These are phyloP conservation scores for Psylliodes chrysocephalus DNA, from an alignment of 2,888 invertebrate genomes.

Conservation along the genomic window DNA sequence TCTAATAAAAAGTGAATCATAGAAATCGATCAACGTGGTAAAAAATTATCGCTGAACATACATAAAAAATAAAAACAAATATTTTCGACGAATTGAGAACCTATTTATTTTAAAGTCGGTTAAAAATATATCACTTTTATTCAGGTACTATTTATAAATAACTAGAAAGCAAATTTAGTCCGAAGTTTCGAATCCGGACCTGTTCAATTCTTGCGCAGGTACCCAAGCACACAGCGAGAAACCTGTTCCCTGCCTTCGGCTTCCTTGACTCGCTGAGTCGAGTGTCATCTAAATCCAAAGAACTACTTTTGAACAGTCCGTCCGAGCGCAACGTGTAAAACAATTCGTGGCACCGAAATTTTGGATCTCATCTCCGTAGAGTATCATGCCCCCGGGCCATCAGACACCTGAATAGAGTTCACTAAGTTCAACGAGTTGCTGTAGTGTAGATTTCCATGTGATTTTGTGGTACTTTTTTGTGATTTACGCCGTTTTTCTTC, in stretches of 20 bases:
- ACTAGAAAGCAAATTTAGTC: no score
- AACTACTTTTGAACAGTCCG: constrained; percentile 47
- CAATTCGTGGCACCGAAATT: constrained; percentile 3
- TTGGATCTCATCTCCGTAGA: constrained; percentile 36
- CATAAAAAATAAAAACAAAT: no score
- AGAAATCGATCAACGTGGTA: no score
- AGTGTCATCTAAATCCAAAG: constrained; percentile 43
- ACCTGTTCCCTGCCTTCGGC: constrained; percentile 49
- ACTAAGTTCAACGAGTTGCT: constrained; percentile 30
- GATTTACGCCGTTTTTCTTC: constrained; percentile 19
- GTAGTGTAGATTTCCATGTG: constrained; percentile 38
- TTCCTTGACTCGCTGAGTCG: constrained; percentile 32
- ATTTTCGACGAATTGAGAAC: no score
- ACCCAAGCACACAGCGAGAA: constrained; percentile 37
- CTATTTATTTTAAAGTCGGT: no score
- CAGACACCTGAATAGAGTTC: constrained; percentile 37
- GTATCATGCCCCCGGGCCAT: constrained; percentile 42
- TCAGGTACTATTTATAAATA: no score
- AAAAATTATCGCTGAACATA: no score
- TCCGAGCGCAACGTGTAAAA: constrained; percentile 29
- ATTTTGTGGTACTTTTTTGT: constrained; percentile 32
- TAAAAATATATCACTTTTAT: no score
- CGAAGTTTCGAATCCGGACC: constrained; percentile 9
- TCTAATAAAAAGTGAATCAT: no score
- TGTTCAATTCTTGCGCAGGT: constrained; percentile 46